phyloP scores from a whole-genome alignment of 2,113 vertebrate genomes.

The Amblyopsis rosae region DNA sequence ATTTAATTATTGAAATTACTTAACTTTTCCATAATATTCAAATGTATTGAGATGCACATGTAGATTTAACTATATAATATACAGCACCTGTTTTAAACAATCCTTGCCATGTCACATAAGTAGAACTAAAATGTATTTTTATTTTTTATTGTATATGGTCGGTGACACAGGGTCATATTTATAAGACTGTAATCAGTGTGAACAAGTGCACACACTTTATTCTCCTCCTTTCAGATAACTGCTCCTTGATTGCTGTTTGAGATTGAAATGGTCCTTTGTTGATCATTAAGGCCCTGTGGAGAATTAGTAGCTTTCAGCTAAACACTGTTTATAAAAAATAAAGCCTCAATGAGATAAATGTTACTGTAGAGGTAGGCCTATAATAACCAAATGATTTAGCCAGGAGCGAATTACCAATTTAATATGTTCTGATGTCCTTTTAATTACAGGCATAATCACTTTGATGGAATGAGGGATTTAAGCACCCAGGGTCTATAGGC shows the following conservation, averaged over 20 bases:
- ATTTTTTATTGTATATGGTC: neutral
- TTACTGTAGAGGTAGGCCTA: slow-evolving; percentile 22
- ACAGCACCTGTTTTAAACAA: no score
- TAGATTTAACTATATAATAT: no score
- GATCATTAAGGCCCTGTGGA: neutral
- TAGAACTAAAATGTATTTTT: no score
- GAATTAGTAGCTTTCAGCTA: slow-evolving; percentile 8
- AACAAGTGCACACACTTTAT: neutral
- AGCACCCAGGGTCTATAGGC: slow-evolving; percentile 32
- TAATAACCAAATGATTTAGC: slow-evolving; percentile 57
- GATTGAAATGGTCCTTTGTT: neutral
- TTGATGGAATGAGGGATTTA: slow-evolving; percentile 53
- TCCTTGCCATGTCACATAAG: no score
- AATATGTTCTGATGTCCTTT: slow-evolving; percentile 69
- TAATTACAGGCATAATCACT: slow-evolving; percentile 68
- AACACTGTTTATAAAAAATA: slow-evolving; percentile 29
- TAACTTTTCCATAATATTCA: no score
- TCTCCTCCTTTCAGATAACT: no score
- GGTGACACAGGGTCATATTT: no score
- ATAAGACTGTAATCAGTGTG: neutral
- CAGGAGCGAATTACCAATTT: slow-evolving; percentile 58
- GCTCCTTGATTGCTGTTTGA: no score
- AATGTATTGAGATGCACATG: no score
- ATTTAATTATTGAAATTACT: no score
- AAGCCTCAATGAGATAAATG: slow-evolving; percentile 42